Percentiles rank a stretch among this genome's conserved stretches.
These are phyloP conservation scores for Benthochromis sp. DNA, from an alignment of 2,113 vertebrate species.

Conservation along the genomic window DNA sequence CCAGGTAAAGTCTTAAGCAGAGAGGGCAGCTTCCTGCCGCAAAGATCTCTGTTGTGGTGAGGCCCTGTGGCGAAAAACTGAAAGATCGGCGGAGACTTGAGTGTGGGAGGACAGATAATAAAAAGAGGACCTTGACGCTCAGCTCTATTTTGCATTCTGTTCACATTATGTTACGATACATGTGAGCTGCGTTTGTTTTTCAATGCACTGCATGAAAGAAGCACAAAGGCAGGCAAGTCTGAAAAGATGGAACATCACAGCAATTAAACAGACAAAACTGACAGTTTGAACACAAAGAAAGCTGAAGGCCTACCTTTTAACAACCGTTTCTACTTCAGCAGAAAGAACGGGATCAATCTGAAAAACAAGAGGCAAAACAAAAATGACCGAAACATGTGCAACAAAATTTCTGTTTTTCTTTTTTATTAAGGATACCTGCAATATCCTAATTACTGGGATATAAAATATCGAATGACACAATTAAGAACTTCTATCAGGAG, in stretches of 20 bases:
- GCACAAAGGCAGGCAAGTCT: not conserved
- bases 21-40: slow-evolving; percentile 15
- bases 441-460: slow-evolving; percentile 18
- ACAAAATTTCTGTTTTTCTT: not conserved
- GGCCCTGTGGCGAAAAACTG: not conserved
- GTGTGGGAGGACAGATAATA: not conserved
- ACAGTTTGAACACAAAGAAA: not conserved
- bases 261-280: not conserved
- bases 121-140: not conserved
- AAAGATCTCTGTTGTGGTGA: not conserved
- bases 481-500: slow-evolving; percentile 39
- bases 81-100: not conserved
- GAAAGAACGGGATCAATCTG: slow-evolving; percentile 83
- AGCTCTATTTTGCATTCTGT: not conserved
- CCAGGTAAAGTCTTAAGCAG: slow-evolving; percentile 35
- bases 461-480: slow-evolving; percentile 38
- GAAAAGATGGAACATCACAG: not conserved
- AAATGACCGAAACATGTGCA: not conserved
- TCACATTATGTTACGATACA: slow-evolving; percentile 2
- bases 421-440: slow-evolving; percentile 6
- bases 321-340: slow-evolving; percentile 74
- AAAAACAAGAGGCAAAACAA: not conserved
- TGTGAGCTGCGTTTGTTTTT: not conserved
- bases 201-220: not conserved
- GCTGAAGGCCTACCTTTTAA: slow-evolving; percentile 73